phyloP scores from a whole-genome alignment of 2,797 vertebrate species.

The Natrix natrix region DNA sequence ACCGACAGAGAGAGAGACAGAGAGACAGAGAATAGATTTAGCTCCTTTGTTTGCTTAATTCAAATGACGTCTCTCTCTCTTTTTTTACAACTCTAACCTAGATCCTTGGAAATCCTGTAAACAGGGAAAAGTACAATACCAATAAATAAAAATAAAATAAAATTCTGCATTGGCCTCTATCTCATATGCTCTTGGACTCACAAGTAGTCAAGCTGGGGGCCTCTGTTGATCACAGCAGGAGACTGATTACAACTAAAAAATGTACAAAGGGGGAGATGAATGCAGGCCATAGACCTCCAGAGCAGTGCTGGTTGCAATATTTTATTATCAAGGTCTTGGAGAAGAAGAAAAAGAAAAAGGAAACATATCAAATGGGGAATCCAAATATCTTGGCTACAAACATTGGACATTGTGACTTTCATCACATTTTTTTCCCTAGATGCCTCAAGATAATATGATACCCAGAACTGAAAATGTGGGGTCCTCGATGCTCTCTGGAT shows the following conservation, averaged over 20 bases:
- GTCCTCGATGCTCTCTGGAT: neutral
- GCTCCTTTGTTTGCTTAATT: slow-evolving; percentile 58
- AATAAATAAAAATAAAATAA: neutral
- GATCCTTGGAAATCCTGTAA: slow-evolving; percentile 67
- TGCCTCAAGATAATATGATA: neutral
- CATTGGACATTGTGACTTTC: rapidly evolving
- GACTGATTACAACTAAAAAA: slow-evolving; percentile 83
- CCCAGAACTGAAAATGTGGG: neutral
- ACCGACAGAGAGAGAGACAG: slow-evolving; percentile 52
- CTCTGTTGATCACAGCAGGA: slow-evolving; percentile 87
- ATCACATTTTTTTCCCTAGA: rapidly evolving
- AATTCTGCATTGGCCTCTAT: neutral
- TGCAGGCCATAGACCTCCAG: slow-evolving; percentile 70
- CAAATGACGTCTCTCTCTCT: slow-evolving; percentile 57
- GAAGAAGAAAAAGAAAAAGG: slow-evolving; percentile 42
- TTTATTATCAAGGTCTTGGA: slow-evolving; percentile 56
- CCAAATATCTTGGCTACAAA: rapidly evolving
- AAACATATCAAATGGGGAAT: neutral
- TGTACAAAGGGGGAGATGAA: slow-evolving; percentile 86
- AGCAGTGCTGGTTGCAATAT: slow-evolving; percentile 65
- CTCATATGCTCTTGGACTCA: slow-evolving; percentile 70
- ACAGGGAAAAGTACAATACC: slow-evolving; percentile 17
- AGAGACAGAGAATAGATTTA: neutral
- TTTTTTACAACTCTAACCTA: slow-evolving; percentile 55
- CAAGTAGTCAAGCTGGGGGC: slow-evolving; percentile 79